phyloP scores from a whole-genome alignment of 2,888 invertebrate genomes.

The Saturnia japonica region DNA sequence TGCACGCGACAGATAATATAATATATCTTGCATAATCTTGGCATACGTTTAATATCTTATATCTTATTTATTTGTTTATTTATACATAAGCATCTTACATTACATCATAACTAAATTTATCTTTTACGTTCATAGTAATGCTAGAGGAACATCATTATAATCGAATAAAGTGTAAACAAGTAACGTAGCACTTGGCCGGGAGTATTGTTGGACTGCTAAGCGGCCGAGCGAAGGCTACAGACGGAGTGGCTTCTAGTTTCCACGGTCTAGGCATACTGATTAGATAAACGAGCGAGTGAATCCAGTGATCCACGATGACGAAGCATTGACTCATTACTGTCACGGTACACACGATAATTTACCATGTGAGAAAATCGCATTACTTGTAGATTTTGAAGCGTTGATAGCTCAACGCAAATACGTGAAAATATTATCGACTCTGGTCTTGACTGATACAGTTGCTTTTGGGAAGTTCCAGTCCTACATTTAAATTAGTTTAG shows the following conservation, averaged over 20 bases:
- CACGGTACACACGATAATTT: background rate
- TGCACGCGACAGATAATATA: too few species aligned
- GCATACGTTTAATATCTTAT: background rate
- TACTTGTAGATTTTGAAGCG: background rate
- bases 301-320: background rate
- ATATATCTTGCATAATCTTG: too few species aligned
- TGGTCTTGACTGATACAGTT: too few species aligned
- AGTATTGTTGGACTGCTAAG: background rate
- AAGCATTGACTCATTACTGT: background rate
- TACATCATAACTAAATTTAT: slow-evolving; percentile 1
- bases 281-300: background rate
- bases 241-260: background rate
- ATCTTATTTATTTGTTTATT: background rate
- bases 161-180: background rate
- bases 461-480: too few species aligned
- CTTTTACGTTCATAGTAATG: background rate
- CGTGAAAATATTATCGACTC: too few species aligned
- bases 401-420: background rate
- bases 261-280: background rate
- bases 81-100: background rate
- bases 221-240: background rate
- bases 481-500: too few species aligned
- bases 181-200: background rate
- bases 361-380: background rate
- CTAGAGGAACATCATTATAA: background rate